A percentile compares a stretch with the other conserved stretches of the same genome.
Evolutionary conservation across 2,797 vertebrate genomes (phyloP).

Genomic region (Halcyon smyrnensis): DNA sequence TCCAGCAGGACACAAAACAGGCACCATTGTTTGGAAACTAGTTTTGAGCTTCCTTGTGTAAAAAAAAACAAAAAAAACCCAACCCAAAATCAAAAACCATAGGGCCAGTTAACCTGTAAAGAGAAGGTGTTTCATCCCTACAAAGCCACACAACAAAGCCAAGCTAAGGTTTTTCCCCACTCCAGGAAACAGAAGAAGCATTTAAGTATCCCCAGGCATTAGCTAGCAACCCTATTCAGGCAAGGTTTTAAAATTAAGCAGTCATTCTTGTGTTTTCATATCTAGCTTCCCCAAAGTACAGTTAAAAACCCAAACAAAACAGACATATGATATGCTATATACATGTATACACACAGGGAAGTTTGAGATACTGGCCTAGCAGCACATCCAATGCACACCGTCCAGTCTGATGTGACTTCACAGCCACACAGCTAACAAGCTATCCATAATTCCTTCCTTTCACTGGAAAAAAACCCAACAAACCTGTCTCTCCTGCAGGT

Average conservation of each 20-base stretch:
- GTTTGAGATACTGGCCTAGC: neutral
- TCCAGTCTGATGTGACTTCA: neutral
- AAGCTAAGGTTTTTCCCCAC: neutral
- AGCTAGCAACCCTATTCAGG: neutral
- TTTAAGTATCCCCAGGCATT: neutral
- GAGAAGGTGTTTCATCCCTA: neutral
- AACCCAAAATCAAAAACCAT: neutral
- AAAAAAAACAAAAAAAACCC: neutral
- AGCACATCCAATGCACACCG: neutral
- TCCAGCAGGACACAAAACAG: neutral
- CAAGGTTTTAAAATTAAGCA: neutral
- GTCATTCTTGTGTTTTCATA: neutral
- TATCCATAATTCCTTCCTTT: neutral
- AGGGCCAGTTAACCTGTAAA: neutral
- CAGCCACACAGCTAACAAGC: neutral
- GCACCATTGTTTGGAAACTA: neutral
- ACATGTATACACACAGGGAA: neutral
- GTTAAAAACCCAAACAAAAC: neutral
- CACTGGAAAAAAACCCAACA: neutral
- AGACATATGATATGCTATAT: neutral
- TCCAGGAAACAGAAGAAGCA: neutral
- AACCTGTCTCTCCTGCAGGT: neutral
- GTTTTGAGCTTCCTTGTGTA: neutral
- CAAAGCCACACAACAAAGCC: neutral
- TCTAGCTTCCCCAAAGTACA: neutral